Conservation (phyloP, 1,140 invertebrate species). For the roundworm (Caenorhabditis elegans) region DNA sequence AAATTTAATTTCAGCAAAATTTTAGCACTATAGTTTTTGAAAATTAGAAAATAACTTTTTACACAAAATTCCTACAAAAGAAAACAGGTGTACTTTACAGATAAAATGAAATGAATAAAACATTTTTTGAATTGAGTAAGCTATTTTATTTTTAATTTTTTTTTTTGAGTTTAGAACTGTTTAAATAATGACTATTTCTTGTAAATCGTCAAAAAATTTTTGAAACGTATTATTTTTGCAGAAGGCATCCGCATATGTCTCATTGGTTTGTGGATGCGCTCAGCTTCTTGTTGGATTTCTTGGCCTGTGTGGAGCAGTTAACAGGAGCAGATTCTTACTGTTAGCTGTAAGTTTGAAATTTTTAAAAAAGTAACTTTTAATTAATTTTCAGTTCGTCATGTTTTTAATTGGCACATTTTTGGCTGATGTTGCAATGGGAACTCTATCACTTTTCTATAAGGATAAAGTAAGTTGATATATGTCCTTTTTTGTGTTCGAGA, state of each 20-base stretch:
- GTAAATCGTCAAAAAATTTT: too few species aligned
- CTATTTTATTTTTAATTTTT: too few species aligned
- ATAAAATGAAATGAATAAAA: too few species aligned
- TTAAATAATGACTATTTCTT: too few species aligned
- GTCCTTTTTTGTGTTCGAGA: too few species aligned
- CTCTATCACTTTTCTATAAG: slow-evolving; percentile 52
- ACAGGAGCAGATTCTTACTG: slow-evolving; percentile 44
- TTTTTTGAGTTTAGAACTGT: too few species aligned
- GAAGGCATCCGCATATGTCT: slow-evolving; percentile 45
- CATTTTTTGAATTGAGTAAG: too few species aligned
- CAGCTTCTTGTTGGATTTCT: slow-evolving; percentile 48
- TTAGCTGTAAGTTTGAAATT: slow-evolving; percentile 3
- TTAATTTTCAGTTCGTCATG: slow-evolving; percentile 46
- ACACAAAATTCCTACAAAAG: too few species aligned
- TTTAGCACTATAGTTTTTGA: too few species aligned
- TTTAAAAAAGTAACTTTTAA: neutral
- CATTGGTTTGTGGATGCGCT: slow-evolving; percentile 38
- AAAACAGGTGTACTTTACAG: too few species aligned
- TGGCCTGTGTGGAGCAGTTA: slow-evolving; percentile 46
- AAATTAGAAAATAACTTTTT: too few species aligned
- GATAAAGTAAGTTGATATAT: slow-evolving; percentile 54
- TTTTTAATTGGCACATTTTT: slow-evolving; percentile 54
- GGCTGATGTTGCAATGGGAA: slow-evolving; percentile 50
- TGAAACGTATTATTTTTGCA: slow-evolving; percentile 20
- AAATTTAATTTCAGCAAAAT: too few species aligned